phyloP scores from a whole-genome alignment of 2,888 invertebrate species.

The Leptogaster cylindrica region DNA sequence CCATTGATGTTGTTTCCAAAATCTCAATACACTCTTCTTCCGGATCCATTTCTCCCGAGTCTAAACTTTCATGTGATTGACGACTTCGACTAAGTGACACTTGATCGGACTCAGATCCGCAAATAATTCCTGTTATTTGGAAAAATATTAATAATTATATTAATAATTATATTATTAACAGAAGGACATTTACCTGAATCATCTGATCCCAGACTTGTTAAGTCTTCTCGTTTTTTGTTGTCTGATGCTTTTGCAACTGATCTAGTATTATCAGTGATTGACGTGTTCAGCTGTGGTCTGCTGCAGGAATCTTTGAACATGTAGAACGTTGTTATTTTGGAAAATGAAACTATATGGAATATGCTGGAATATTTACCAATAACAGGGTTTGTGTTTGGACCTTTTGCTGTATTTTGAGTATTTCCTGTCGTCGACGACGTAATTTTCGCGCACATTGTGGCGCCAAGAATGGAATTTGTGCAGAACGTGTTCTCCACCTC shows the following conservation, averaged over 20 bases:
- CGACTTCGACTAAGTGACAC: constrained; percentile 61
- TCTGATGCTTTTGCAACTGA: constrained; percentile 28
- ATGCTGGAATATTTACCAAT: constrained; percentile 29
- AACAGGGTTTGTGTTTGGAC: constrained; percentile 22
- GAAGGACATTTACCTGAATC: constrained; percentile 62
- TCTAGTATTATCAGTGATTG: constrained; percentile 41
- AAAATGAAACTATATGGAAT: background rate
- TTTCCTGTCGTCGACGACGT: constrained; percentile 49
- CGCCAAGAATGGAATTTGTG: constrained; percentile 61
- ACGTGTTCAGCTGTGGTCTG: constrained; percentile 54
- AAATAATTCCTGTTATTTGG: constrained; percentile 62
- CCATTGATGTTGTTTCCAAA: constrained; percentile 61
- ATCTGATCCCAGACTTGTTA: constrained; percentile 67
- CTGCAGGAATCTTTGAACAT: constrained; percentile 52
- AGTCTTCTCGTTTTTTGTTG: constrained; percentile 62
- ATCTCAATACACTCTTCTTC: constrained; percentile 66
- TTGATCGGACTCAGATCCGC: constrained; percentile 64
- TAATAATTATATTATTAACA: background rate
- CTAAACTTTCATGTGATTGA: constrained; percentile 77
- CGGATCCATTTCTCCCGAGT: constrained; percentile 70
- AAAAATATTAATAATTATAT: background rate
- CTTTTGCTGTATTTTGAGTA: constrained; percentile 46
- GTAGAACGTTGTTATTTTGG: background rate
- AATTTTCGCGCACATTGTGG: constrained; percentile 62
- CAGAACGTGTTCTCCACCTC: constrained; percentile 62